Base-by-base conservation (phyloP, 2,113 vertebrate species). In the Rutilus rutilus region DNA sequence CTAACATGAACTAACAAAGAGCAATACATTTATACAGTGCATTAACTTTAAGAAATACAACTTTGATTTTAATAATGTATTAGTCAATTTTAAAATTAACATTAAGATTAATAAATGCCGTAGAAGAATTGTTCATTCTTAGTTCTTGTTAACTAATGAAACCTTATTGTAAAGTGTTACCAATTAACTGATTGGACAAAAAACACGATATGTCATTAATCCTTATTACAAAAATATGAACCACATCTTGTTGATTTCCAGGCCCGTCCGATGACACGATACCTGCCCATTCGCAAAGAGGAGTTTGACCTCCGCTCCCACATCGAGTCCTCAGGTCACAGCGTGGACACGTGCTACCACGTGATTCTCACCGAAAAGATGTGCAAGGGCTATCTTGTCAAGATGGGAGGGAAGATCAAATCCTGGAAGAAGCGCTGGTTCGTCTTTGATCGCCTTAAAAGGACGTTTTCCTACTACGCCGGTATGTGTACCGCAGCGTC, bases 381-480 rank as follows among this genome's bases (percentile, higher is more conserved):
- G 96, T 99, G 98, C 88, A 97, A 97, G 54, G 98, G 98, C 88
- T 97, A 97, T 93, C 96, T 99, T 89, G 96, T 98, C 85, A 99
- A 99, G 95, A 99, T 99, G 98, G 98, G 98, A 0, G 98, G 98
- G 76, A 99, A 99, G 91, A 99, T 99, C 90, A 99, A 99, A 86
- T 99, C 98, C 0, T 99, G 98, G 98, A 99, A 97, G 94, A 99
- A 99, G 78, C 97, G 98, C 89, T 99, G 98, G 98, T 99, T 99
- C 19, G 97, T 99, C 90, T 99, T 99, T 0, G 98, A 99, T 91
- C 97, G 98, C 87, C 95, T 99, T 91, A 99, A 98, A 89, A 95
- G 98, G 60, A 99, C 98, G 0, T 95, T 99, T 67, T 98, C 97
- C 62, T 99, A 99, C 90, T 99, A 98, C 0, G 92, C 95, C 17